Conservation (phyloP, 2,113 vertebrate species). For the Chunga burmeisteri region DNA sequence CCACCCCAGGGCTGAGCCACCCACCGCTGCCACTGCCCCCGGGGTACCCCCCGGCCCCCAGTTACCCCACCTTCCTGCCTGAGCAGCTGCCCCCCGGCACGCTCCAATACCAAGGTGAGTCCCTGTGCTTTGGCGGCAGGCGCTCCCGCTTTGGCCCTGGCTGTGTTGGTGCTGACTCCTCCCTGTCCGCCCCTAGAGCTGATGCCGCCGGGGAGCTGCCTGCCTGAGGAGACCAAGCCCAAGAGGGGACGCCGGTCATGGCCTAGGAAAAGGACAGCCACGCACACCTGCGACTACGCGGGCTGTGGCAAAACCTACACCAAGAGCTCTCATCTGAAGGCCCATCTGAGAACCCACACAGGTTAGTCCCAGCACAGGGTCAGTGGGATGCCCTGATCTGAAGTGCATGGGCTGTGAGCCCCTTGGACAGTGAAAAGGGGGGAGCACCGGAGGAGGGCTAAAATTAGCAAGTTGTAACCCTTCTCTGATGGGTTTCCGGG, state of each 20-base stretch:
- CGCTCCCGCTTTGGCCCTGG: neutral
- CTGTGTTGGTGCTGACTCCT: conserved; percentile 41
- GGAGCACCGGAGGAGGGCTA: neutral
- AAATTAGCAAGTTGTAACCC: accelerated
- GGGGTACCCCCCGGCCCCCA: conserved; percentile 81
- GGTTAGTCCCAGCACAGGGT: conserved; percentile 64
- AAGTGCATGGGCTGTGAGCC: accelerated
- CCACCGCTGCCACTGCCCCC: conserved; percentile 80
- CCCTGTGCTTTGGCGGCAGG: neutral
- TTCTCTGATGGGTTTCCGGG: neutral
- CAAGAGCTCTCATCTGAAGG: conserved; percentile 98
- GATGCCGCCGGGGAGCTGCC: conserved; percentile 81
- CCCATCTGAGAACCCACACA: conserved; percentile 97
- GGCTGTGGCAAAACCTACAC: conserved; percentile 99
- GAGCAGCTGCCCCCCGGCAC: conserved; percentile 78
- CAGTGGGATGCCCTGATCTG: too few relatives aligned
- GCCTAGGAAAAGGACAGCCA: conserved; percentile 94
- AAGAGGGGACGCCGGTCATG: conserved; percentile 95
- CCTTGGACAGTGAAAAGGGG: accelerated
- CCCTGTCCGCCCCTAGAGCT: conserved; percentile 82
- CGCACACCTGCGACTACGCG: conserved; percentile 93
- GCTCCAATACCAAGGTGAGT: conserved; percentile 93
- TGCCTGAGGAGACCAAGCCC: conserved; percentile 90
- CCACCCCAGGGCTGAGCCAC: conserved; percentile 68
- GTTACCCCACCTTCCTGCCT: conserved; percentile 83